A percentile compares a stretch with the other conserved stretches of the same genome.
Evolutionary conservation across 1,140 invertebrate species (phyloP).

Genomic region (Holcopasites calliopsidis): DNA sequence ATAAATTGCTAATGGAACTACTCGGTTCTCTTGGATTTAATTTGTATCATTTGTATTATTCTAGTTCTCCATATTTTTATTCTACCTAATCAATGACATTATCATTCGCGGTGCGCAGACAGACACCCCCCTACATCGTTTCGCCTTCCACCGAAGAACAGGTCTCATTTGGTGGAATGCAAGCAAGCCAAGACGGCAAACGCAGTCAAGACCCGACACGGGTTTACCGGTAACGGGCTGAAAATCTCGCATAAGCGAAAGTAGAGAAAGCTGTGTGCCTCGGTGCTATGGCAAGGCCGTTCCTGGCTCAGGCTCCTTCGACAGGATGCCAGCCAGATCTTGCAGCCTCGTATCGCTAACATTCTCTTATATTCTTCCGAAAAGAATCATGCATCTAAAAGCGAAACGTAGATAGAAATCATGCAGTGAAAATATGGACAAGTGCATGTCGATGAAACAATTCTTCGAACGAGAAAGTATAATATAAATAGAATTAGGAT

Average conservation of each 20-base stretch:
- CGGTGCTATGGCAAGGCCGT: conserved; percentile 51
- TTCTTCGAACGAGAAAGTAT: too few species aligned
- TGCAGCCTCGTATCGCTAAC: conserved; percentile 43
- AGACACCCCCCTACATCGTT: too few species aligned
- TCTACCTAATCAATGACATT: too few species aligned
- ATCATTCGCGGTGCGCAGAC: too few species aligned
- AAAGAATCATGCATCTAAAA: neutral
- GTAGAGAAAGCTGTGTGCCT: conserved; percentile 70
- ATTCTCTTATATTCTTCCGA: neutral
- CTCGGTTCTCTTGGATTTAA: too few species aligned
- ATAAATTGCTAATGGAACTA: too few species aligned
- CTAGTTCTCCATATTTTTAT: too few species aligned
- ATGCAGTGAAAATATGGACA: too few species aligned
- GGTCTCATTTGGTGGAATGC: conserved; percentile 20
- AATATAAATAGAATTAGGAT: too few species aligned
- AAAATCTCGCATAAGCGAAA: conserved; percentile 72
- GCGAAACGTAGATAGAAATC: conserved; percentile 3
- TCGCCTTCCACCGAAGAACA: neutral
- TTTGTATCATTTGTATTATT: too few species aligned
- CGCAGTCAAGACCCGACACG: conserved; percentile 21
- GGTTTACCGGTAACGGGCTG: conserved; percentile 37
- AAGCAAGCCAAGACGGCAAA: conserved; percentile 8
- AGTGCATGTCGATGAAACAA: too few species aligned
- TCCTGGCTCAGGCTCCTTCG: conserved; percentile 43
- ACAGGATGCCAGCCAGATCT: conserved; percentile 43